Conservation (phyloP, 2,113 vertebrate genomes). For the Elgaria multicarinata region DNA sequence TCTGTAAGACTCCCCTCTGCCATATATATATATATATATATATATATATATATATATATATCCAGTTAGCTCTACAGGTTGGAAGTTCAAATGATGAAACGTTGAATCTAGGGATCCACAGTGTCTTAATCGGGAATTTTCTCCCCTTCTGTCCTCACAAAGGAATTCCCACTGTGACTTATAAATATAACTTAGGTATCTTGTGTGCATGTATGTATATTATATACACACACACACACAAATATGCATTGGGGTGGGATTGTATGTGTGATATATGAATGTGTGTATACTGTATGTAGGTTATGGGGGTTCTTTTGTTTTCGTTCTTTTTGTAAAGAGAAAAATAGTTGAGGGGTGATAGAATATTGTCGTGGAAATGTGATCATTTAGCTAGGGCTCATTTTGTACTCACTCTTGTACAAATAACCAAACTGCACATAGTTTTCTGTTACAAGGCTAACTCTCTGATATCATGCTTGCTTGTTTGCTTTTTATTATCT, state of each 20-base stretch:
- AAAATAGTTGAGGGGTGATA: conserved; percentile 74
- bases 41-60: conserved; percentile 79
- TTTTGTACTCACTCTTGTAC: conserved; percentile 75
- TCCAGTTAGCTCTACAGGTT: conserved; percentile 80
- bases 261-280: conserved; percentile 77
- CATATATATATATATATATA: conserved; percentile 63
- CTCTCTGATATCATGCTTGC: conserved; percentile 80
- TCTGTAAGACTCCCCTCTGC: conserved; percentile 74
- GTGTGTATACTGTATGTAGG: conserved; percentile 78
- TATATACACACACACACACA: conserved; percentile 77
- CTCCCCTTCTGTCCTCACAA: conserved; percentile 78
- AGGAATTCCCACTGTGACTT: conserved; percentile 87
- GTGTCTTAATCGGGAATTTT: conserved; percentile 82
- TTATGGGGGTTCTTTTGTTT: conserved; percentile 60
- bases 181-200: conserved; percentile 80
- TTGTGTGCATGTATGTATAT: conserved; percentile 80
- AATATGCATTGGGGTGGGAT: conserved; percentile 75
- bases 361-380: conserved; percentile 79
- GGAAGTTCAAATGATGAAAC: conserved; percentile 77
- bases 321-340: conserved; percentile 68
- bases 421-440: conserved; percentile 75
- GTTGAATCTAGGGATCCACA: conserved; percentile 76
- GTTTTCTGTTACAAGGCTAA: conserved; percentile 79
- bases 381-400: conserved; percentile 76
- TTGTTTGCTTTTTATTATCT: conserved; percentile 64